Conservation (phyloP, 2,113 vertebrate species). For the Mellivora capensis region DNA sequence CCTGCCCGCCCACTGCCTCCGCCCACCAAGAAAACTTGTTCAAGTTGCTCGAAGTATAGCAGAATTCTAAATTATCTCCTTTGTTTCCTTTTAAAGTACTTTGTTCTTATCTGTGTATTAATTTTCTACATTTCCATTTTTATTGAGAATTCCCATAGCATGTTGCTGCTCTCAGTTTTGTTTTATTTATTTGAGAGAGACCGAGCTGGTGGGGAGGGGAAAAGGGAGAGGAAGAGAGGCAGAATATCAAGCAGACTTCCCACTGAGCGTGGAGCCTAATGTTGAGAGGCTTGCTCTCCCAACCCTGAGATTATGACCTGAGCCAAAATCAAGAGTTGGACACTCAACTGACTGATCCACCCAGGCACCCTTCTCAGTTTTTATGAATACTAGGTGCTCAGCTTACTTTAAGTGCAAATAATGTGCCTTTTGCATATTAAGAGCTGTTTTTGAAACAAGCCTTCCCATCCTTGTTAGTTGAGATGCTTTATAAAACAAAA, state of each 20-base stretch:
- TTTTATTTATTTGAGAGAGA: background rate
- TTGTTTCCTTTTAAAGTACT: conserved; percentile 24
- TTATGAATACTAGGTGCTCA: background rate
- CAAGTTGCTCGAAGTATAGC: conserved; percentile 94
- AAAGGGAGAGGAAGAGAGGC: background rate
- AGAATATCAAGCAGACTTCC: background rate
- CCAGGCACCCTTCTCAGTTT: background rate
- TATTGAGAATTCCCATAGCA: background rate
- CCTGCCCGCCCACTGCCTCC: conserved; percentile 79
- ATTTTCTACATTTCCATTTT: background rate
- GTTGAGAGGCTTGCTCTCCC: background rate
- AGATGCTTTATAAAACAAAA: conserved; percentile 26
- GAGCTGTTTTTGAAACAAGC: conserved; percentile 20
- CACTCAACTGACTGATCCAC: background rate
- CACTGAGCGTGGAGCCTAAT: background rate
- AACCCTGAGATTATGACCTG: background rate
- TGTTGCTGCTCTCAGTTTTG: background rate
- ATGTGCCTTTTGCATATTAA: conserved; percentile 12
- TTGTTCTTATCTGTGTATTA: background rate
- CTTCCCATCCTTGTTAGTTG: background rate
- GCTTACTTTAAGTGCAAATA: conserved; percentile 12
- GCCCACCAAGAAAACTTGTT: conserved; percentile 87
- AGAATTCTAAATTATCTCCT: conserved; percentile 58
- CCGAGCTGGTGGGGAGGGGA: background rate
- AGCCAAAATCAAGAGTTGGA: background rate